phyloP scores from a whole-genome alignment of 2,888 invertebrate genomes.

The Autographa pulchrina region DNA sequence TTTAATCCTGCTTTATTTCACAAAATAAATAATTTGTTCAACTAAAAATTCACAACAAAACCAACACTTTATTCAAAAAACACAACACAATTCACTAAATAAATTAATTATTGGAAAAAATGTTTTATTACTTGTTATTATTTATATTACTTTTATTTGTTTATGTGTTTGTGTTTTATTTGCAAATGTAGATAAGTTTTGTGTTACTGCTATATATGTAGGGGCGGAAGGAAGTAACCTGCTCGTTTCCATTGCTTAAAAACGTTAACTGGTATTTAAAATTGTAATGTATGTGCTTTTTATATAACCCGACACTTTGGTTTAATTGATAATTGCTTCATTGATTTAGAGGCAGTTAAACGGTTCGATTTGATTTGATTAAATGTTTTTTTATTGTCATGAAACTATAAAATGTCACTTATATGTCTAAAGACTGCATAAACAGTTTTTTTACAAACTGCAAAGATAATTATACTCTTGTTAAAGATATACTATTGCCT shows the following conservation, averaged over 20 bases:
- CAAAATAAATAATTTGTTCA: neutral
- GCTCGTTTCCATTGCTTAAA: slow-evolving; percentile 44
- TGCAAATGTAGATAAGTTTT: slow-evolving; percentile 46
- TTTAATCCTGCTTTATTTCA: neutral
- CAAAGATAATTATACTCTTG: too few species aligned
- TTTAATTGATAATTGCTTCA: neutral
- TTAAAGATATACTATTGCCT: too few species aligned
- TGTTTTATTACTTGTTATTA: slow-evolving; percentile 7
- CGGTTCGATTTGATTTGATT: neutral
- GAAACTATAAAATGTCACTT: neutral
- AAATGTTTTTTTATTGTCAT: neutral
- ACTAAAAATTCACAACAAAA: slow-evolving; percentile 11
- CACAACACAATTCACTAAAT: slow-evolving; percentile 10
- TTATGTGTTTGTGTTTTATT: slow-evolving; percentile 54
- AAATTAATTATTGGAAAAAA: slow-evolving; percentile 10
- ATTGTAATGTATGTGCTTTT: neutral
- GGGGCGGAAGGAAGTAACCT: slow-evolving; percentile 48
- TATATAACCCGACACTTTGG: neutral
- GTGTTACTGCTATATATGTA: slow-evolving; percentile 56
- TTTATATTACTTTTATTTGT: slow-evolving; percentile 25
- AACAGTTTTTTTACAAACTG: too few species aligned
- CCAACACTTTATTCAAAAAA: neutral
- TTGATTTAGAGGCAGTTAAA: neutral
- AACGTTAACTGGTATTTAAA: neutral
- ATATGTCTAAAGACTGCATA: too few species aligned